Percentiles rank a stretch among this genome's conserved stretches.
phyloP scores from a whole-genome alignment of 2,888 invertebrate genomes.

The Xylota segnis region DNA sequence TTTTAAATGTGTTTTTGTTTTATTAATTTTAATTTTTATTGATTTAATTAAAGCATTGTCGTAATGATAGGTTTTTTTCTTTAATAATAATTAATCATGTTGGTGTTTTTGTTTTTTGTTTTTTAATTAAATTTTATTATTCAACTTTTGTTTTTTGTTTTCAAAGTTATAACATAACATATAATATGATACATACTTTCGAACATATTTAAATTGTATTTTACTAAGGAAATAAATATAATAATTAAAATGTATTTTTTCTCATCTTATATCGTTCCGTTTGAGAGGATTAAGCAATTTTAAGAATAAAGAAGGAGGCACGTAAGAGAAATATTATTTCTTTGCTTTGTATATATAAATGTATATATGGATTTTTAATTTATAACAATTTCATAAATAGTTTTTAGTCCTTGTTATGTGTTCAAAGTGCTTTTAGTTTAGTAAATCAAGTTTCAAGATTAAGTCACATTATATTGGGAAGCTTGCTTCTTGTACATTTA shows the following conservation, averaged over 20 bases:
- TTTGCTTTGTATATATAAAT: conserved; percentile 5
- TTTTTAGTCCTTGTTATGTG: conserved; percentile 44
- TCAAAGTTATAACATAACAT: conserved; percentile 47
- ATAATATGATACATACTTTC: conserved; percentile 29
- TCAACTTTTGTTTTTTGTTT: conserved; percentile 2
- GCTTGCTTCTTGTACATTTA: neutral
- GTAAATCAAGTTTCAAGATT: no score
- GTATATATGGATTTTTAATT: conserved; percentile 12
- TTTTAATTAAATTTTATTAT: conserved; percentile 28
- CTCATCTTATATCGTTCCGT: conserved; percentile 52
- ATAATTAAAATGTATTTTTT: conserved; percentile 43
- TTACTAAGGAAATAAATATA: conserved; percentile 68
- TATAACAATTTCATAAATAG: conserved; percentile 32
- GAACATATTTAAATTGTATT: conserved; percentile 57
- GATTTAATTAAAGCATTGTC: conserved; percentile 75
- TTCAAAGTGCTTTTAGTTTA: conserved; percentile 26
- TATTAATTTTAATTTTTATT: conserved; percentile 60
- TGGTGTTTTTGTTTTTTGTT: conserved; percentile 53
- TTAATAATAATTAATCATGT: conserved; percentile 61
- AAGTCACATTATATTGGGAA: no score
- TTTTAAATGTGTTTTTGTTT: conserved; percentile 33
- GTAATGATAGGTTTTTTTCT: conserved; percentile 68
- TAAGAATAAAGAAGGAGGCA: conserved; percentile 71
- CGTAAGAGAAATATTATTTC: conserved; percentile 72
- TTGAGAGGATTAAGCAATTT: conserved; percentile 54